Conservation (phyloP, 2,113 vertebrate species). For the Petaurus breviceps region DNA sequence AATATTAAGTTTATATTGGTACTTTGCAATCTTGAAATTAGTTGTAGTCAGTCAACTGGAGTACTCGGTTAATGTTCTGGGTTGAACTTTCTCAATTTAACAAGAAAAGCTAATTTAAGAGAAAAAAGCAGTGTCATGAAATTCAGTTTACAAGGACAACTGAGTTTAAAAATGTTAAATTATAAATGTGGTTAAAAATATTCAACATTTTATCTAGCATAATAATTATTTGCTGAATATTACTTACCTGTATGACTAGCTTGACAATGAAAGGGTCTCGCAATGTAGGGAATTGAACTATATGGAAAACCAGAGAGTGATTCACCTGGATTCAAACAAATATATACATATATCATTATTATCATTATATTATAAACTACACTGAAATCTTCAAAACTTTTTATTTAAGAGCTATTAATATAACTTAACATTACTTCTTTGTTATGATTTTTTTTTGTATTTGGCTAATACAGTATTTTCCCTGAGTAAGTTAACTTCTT, state of each 20-base stretch:
- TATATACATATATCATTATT: not conserved
- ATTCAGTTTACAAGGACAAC: constrained; percentile 27
- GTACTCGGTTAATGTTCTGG: constrained; percentile 60
- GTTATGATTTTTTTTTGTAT: constrained; percentile 5
- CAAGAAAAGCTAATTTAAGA: constrained; percentile 90
- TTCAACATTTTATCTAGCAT: constrained; percentile 27
- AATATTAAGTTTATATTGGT: constrained; percentile 70
- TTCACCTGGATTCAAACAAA: constrained; percentile 74
- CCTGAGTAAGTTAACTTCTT: not conserved
- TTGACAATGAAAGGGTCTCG: constrained; percentile 88
- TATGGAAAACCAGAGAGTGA: constrained; percentile 69
- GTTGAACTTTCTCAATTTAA: constrained; percentile 90
- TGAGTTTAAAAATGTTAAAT: not conserved
- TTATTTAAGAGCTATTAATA: constrained; percentile 57
- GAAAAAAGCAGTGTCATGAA: constrained; percentile 64
- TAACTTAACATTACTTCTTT: constrained; percentile 44
- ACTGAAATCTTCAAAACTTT: constrained; percentile 39
- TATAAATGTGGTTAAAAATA: constrained; percentile 10
- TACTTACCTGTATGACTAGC: constrained; percentile 90
- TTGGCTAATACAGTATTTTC: not conserved
- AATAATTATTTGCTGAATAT: constrained; percentile 48
- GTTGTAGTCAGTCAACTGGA: constrained; percentile 46
- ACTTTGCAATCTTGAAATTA: constrained; percentile 65
- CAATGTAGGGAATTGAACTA: constrained; percentile 86
- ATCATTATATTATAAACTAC: constrained; percentile 5